Base-by-base conservation (phyloP, 1,140 invertebrate genomes). In the Diachasma alloeum region DNA sequence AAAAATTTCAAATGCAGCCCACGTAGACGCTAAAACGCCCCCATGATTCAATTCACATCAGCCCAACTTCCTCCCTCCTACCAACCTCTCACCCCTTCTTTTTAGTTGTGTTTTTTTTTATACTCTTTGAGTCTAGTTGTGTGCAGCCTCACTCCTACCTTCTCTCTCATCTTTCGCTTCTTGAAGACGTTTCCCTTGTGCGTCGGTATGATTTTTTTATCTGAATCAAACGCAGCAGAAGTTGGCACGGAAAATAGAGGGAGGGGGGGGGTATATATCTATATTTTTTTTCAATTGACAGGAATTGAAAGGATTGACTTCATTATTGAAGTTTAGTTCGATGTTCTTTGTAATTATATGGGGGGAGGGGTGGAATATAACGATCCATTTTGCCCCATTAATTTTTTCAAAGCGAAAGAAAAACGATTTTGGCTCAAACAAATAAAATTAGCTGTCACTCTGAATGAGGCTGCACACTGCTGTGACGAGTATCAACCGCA, bases 31-130 rank as follows among this genome's bases (percentile, higher is more conserved):
- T 87, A 88, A 89, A 89, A 89, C 87, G 86, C 86, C 86, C 86
- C 85, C 85, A 87, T 88, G 87, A 88, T 89, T 88, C 87, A 87
- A 87, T 88, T 88, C 87, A 84, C 87, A 88, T 89, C 87, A 87
- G 84, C 24, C 74, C 46, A 59, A 48, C 59, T 74, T 39, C 39
- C 66, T 72, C 36, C 4, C 56, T 68, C 42, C 22, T 11, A 48
- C 22, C 22, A 63, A n/a, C 44, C 53, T 17, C 26, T 46, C 19
- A 71, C 69, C 48, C 39, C 69, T 10, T 69, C 42, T 69, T 68
- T 53, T 53, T 63, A n/a, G 67, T 71, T 77, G 46, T 53, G 22
- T 15, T 53, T 70, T 72, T n/a, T 59, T 72, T 26, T 59, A 63
- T 56, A 68, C 66, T 8, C 56, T 78, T 75, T 73, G 68, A 42